Evolutionary conservation across 2,797 vertebrate species (phyloP), one percentile per base, ranked within the genome.

Genomic region (Taeniopygia guttata): DNA sequence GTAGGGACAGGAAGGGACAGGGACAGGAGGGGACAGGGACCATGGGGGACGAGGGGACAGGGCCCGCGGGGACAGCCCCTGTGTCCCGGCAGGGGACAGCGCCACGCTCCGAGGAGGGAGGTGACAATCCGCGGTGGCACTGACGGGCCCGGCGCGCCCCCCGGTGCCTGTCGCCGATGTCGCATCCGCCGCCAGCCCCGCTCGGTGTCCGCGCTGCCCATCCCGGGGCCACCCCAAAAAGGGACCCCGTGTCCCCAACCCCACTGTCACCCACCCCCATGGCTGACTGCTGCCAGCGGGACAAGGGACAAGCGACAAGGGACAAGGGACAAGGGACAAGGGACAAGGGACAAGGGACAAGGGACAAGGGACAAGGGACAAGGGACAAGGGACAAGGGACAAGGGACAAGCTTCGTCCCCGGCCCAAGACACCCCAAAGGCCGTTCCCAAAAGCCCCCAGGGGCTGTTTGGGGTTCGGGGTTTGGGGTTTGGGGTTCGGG

Each of bases 51-150:
- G 14, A 30, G 29, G 51, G 7, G 18, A 32, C 29, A 19, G 7
- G 27, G 40, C 8, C 38, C 21, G 2, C 1, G n/a, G 62, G 20
- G 34, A 40, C 64, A 45, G 42, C 0, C 7, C 7, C 10, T 1
- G 21, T 3, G 34, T 7, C 30, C 26, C 4, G 45, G 40, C 10
- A 43, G 45, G 48, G 40, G 60, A 17, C 45, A 49, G 64, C 56
- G 16, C n/a, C n/a, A 0, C 43, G 20, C 36, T 13, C 13, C 29
- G 52, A 2, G 23, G 14, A 5, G 13, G 62, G 43, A 8, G 38
- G 52, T 26, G 19, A 16, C 49, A 4, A 3, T 5, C 15, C 19
- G 43, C 17, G 40, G 54, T 52, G 48, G n/a, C 76, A 46, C 63
- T 54, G 63, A 16, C 60, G 81, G 69, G 59, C 10, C 77, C 11